Evolutionary conservation across 2,113 vertebrate species (phyloP).

Genomic region (Cariama cristata): DNA sequence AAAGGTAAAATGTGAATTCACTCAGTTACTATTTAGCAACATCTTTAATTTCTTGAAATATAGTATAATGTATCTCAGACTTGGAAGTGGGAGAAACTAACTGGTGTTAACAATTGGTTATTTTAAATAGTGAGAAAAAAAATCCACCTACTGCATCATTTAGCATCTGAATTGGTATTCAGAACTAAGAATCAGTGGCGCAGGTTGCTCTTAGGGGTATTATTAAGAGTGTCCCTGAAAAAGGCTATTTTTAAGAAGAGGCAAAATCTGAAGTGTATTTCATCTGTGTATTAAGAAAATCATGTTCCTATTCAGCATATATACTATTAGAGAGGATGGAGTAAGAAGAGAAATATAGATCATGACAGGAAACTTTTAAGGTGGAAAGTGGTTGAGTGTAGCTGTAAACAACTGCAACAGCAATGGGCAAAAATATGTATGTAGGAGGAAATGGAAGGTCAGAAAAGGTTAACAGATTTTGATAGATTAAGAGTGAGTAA

Average conservation of each 20-base stretch:
- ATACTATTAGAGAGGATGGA: not conserved
- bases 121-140: slow-evolving; percentile 23
- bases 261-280: not conserved
- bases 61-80: not conserved
- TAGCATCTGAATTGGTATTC: slow-evolving; percentile 30
- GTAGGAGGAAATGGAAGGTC: not conserved
- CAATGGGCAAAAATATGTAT: not conserved
- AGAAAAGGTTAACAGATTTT: not conserved
- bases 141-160: slow-evolving; percentile 1
- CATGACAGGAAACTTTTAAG: not conserved
- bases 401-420: not conserved
- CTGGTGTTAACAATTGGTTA: slow-evolving; percentile 15
- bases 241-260: not conserved
- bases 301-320: not conserved
- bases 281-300: not conserved
- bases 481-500: not conserved
- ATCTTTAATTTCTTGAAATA: slow-evolving; percentile 10
- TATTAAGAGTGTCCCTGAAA: not conserved
- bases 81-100: slow-evolving; percentile 6
- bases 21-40: not conserved
- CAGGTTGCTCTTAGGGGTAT: not conserved
- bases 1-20: not conserved
- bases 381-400: not conserved
- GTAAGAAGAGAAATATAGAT: not conserved
- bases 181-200: not conserved